Base-by-base conservation (phyloP, 2,797 vertebrate species). In the Melanogrammus aeglefinus region DNA sequence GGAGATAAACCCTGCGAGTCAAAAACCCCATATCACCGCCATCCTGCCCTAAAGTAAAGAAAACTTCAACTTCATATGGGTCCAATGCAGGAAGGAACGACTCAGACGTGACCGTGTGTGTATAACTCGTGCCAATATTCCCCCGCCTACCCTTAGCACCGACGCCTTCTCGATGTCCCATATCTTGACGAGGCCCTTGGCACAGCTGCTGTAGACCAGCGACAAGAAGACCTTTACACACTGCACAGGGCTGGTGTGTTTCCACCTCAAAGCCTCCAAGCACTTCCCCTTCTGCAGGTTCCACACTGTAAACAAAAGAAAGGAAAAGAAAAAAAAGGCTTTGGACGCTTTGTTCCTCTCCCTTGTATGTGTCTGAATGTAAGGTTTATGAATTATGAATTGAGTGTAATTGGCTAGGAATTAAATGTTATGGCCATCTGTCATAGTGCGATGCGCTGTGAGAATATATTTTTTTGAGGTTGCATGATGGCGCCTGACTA, bases 181-280 rank as follows among this genome's bases (percentile, higher is more conserved):
- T 73, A 97, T 87, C 84, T 95, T 97, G 79, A 98, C 85, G 1
- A 93, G 38, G 21, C 97, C 97, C 73, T 29, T 90, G 38, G 93
- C 88, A 38, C 95, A 96, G 86, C 95, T 92, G 35, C 96, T 98
- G 85, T 95, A 92, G 0, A 98, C 89, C 0, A 81, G 82, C 0
- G 76, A 83, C 0, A 85, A 47, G 1, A 82, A 92, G 78, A 94
- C 94, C 92, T 86, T 96, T 84, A 94, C 95, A 21, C 94, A 95
- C 51, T 85, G 80, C 39, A 98, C 84, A 0, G 90, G 82, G 39
- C 91, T 85, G 12, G 66, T 84, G 88, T 99, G 97, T 82, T 92
- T 94, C 84, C 97, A 96, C 0, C 93, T 95, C 72, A 90, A 90
- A 0, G 91, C 93, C 80, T 87, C 88, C 0, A 94, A 80, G 14